Percentiles rank a stretch among this genome's conserved stretches.
These are phyloP conservation scores for Drosophila rufa DNA, from an alignment of 1,140 invertebrate species.

Conservation along the genomic window DNA sequence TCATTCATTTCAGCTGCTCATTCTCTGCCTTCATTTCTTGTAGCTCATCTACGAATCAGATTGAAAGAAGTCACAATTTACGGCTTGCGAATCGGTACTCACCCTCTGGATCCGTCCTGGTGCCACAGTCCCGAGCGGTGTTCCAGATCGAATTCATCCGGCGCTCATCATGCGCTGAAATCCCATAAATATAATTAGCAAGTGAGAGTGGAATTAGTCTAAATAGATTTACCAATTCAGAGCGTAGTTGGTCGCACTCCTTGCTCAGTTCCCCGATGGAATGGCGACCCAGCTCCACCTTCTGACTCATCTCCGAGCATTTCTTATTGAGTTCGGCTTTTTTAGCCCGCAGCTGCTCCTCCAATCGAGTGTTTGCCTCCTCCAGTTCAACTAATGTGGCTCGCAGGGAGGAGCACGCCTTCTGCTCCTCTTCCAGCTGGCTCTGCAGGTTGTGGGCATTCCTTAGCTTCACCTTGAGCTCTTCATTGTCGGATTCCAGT, in stretches of 20 bases:
- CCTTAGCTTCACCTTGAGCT: slow-evolving; percentile 8
- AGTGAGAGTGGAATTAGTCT: no score
- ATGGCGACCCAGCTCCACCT: neutral
- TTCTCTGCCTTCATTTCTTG: slow-evolving; percentile 9
- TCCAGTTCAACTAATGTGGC: neutral
- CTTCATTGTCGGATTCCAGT: slow-evolving; percentile 26
- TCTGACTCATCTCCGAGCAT: neutral
- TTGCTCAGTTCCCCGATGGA: no score
- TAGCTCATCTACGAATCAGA: no score
- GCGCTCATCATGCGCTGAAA: no score
- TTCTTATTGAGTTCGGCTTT: slow-evolving; percentile 10
- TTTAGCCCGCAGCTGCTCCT: neutral
- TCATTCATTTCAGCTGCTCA: slow-evolving; percentile 20
- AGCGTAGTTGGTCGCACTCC: no score
- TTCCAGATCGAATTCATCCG: no score
- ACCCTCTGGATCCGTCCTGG: slow-evolving; percentile 69
- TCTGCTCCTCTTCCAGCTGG: slow-evolving; percentile 30
- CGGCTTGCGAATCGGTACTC: slow-evolving; percentile 3
- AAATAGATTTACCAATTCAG: no score
- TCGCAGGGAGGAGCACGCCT: neutral
- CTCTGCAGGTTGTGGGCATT: slow-evolving; percentile 1
- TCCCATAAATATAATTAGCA: no score
- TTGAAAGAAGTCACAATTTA: no score
- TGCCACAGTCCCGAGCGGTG: slow-evolving; percentile 42
- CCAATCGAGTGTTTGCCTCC: neutral